Conservation (phyloP, 1,140 invertebrate genomes). For the Heliconius melpomene region DNA sequence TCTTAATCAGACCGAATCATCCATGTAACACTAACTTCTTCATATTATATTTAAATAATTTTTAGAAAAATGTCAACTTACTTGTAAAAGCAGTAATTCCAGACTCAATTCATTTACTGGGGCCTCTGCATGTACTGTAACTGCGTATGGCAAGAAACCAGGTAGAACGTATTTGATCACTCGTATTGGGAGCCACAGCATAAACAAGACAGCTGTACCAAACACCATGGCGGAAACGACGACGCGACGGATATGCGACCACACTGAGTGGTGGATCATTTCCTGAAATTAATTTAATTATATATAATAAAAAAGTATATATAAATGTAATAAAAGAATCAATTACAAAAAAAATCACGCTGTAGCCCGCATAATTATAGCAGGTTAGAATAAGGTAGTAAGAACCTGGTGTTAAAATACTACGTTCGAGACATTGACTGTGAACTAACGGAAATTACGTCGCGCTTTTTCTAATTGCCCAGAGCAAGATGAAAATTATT, state of each 20-base stretch:
- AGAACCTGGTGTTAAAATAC: not conserved
- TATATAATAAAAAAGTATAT: not conserved
- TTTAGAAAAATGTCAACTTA: constrained; percentile 45
- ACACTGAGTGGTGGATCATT: constrained; percentile 98
- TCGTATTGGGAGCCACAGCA: constrained; percentile 97
- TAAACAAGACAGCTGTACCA: constrained; percentile 96
- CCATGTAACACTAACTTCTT: no score
- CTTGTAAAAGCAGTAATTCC: constrained; percentile 95
- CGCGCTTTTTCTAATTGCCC: no score
- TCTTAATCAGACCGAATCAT: no score
- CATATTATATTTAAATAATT: no score
- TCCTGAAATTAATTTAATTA: constrained; percentile 79
- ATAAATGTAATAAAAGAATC: not conserved
- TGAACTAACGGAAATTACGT: not conserved
- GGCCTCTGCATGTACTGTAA: constrained; percentile 91
- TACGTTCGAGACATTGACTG: not conserved
- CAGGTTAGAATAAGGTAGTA: no score
- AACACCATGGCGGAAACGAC: constrained; percentile 97
- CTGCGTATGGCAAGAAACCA: constrained; percentile 95
- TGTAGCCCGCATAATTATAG: not conserved
- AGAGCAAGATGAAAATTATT: no score
- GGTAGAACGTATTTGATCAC: constrained; percentile 92
- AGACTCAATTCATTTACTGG: constrained; percentile 94
- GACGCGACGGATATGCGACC: constrained; percentile 93
- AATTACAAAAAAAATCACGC: not conserved